These are phyloP conservation scores for Xanthorhoe designata DNA, from an alignment of 2,888 invertebrate genomes.

Conservation along the genomic window DNA sequence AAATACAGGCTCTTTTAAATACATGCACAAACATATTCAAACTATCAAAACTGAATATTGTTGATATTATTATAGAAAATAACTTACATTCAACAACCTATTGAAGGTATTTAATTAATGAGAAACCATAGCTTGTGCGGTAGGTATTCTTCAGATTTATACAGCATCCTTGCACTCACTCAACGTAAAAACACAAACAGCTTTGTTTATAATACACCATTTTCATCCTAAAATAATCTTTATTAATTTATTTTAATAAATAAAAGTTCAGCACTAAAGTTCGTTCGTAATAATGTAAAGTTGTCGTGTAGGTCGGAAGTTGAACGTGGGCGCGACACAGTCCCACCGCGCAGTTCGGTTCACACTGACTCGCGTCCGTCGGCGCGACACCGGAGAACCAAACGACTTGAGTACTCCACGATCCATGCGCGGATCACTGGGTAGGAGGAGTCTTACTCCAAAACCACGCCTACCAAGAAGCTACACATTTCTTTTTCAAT, in stretches of 20 bases:
- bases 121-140: conserved; percentile 32
- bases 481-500: conserved; percentile 86
- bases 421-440: conserved; percentile 78
- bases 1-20: too few species aligned
- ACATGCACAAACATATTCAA: too few species aligned
- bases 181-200: conserved; percentile 66
- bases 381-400: conserved; percentile 52
- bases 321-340: conserved; percentile 62
- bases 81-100: conserved; percentile 22
- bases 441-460: conserved; percentile 78
- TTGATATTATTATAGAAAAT: not conserved
- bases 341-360: conserved; percentile 55
- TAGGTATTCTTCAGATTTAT: conserved; percentile 48
- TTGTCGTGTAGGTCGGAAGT: conserved; percentile 59
- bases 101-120: conserved; percentile 12
- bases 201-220: conserved; percentile 19
- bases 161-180: conserved; percentile 68
- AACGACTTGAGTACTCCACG: conserved; percentile 68
- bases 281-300: conserved; percentile 47
- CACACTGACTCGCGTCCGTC: conserved; percentile 60
- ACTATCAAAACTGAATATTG: too few species aligned
- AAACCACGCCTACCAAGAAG: conserved; percentile 85
- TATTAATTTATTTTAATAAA: not conserved
- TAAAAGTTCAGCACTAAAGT: conserved; percentile 60
- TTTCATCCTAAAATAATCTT: not conserved